Evolutionary conservation across 1,140 invertebrate genomes (phyloP).

Genomic region (Zaprionus lachaisei): DNA sequence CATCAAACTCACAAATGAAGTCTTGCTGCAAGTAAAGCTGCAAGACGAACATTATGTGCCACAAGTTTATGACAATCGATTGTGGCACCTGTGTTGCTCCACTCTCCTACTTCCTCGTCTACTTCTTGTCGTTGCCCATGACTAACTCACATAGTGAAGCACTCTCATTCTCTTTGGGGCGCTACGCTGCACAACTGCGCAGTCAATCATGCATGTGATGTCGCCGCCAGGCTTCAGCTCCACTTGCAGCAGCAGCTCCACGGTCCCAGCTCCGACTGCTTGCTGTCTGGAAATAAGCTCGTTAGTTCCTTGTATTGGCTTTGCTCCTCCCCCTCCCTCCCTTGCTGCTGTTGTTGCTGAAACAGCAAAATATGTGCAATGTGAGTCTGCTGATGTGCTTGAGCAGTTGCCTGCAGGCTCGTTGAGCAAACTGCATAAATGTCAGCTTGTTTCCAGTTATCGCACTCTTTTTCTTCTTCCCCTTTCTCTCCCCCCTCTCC

Average conservation of each 20-base stretch:
- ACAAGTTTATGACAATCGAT: conserved; percentile 75
- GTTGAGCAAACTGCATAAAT: conserved; percentile 79
- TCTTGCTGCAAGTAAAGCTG: conserved; percentile 37
- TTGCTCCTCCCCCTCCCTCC: conserved; percentile 1
- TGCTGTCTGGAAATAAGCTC: conserved; percentile 81
- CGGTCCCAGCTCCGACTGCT: conserved; percentile 20
- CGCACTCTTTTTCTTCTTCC: conserved; percentile 63
- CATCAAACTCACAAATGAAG: conserved; percentile 69
- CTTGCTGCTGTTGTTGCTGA: conserved; percentile 24
- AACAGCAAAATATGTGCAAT: conserved; percentile 58
- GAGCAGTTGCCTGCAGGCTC: conserved; percentile 73
- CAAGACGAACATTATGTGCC: conserved; percentile 51
- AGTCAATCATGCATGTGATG: conserved; percentile 82
- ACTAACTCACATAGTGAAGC: conserved; percentile 13
- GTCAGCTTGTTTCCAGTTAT: conserved; percentile 82
- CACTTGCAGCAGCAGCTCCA: conserved; percentile 8
- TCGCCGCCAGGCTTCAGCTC: conserved; percentile 67
- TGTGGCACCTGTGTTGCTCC: conserved; percentile 50
- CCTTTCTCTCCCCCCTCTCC: conserved; percentile 17
- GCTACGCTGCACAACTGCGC: conserved; percentile 76
- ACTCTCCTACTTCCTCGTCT: neutral
- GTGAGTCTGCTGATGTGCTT: conserved; percentile 64
- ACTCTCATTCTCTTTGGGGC: conserved; percentile 48
- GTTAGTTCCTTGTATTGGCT: conserved; percentile 80
- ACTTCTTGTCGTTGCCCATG: neutral